These are phyloP conservation scores for Platycheirus albimanus DNA, from an alignment of 2,888 invertebrate genomes.

Conservation along the genomic window DNA sequence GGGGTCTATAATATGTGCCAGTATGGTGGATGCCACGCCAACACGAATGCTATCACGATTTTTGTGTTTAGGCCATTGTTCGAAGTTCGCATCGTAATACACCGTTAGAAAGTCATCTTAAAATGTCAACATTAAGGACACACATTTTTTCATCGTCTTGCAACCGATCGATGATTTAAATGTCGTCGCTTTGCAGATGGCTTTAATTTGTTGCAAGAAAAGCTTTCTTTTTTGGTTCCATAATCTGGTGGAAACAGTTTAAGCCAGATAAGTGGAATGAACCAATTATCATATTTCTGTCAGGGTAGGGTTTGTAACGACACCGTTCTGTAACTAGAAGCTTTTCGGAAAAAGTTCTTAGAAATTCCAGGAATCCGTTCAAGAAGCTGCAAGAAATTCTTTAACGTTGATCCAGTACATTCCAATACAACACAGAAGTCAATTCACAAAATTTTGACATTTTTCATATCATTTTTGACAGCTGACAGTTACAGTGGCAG, in stretches of 20 bases:
- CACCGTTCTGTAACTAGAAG: background rate
- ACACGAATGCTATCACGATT: constrained; percentile 63
- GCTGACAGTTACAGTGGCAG: background rate
- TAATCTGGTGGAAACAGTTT: no score
- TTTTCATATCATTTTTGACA: constrained; percentile 20
- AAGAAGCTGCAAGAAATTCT: no score
- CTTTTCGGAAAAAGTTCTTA: no score
- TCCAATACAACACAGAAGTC: no score
- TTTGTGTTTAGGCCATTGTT: constrained; percentile 65
- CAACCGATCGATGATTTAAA: constrained; percentile 40
- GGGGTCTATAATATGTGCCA: constrained; percentile 38
- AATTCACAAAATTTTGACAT: constrained; percentile 18
- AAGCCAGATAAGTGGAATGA: no score
- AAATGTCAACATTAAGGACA: constrained; percentile 74
- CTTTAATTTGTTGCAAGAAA: background rate
- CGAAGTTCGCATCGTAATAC: constrained; percentile 35
- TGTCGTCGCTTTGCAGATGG: constrained; percentile 43
- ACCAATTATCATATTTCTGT: no score
- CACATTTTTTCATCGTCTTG: constrained; percentile 32
- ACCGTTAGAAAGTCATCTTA: constrained; percentile 60
- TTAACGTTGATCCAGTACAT: no score
- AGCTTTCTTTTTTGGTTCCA: constrained; percentile 8
- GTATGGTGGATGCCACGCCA: constrained; percentile 69
- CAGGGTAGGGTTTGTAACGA: no score
- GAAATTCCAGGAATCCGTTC: no score